Conservation (phyloP, 2,113 vertebrate species). For the Paraplagusia blochii region DNA sequence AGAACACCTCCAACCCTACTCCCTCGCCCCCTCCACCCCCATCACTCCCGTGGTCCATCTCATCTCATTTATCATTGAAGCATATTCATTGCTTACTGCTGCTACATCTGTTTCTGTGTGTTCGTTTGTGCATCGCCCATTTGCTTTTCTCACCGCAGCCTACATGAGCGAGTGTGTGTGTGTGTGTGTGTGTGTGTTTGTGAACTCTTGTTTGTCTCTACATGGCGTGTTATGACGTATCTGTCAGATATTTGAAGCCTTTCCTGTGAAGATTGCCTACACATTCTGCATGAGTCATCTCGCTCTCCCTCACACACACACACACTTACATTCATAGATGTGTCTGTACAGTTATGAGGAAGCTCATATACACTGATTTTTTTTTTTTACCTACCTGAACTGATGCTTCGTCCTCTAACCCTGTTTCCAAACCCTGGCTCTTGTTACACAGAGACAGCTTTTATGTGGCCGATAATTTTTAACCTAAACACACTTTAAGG, state of each 20-base stretch:
- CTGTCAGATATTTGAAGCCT: constrained; percentile 47
- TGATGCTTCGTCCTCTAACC: no score
- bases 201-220: constrained; percentile 14
- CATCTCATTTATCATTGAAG: constrained; percentile 39
- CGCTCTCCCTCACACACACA: constrained; percentile 7
- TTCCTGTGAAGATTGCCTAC: constrained; percentile 43
- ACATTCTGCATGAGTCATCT: constrained; percentile 60
- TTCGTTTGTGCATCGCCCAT: constrained; percentile 1
- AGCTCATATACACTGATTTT: no score
- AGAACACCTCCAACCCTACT: constrained; percentile 42
- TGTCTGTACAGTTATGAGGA: no score
- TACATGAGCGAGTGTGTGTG: constrained; percentile 7
- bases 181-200: constrained; percentile 7
- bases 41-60: constrained; percentile 21
- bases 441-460: no score
- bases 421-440: no score
- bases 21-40: constrained; percentile 22
- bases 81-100: constrained; percentile 24
- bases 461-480: no score
- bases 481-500: no score
- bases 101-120: constrained; percentile 8
- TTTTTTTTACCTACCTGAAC: no score
- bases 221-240: constrained; percentile 27
- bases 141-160: constrained; percentile 7
- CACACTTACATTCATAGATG: constrained; percentile 8